Percentiles rank a stretch among this genome's conserved stretches.
phyloP scores from a whole-genome alignment of 2,888 invertebrate genomes.

The Pyrrhia umbra region DNA sequence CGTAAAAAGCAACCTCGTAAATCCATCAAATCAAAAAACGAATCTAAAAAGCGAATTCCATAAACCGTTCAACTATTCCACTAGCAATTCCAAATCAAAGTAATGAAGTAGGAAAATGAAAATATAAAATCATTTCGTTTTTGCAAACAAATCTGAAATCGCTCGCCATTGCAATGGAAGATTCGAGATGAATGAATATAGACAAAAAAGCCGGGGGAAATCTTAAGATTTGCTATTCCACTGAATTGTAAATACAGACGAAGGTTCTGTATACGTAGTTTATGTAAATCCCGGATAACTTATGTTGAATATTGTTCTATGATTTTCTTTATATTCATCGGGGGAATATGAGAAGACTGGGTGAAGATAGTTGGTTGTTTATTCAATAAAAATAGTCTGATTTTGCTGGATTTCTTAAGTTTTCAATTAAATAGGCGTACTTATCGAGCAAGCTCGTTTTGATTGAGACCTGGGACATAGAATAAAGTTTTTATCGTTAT shows the following conservation, averaged over 20 bases:
- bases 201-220: constrained; percentile 68
- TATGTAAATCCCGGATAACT: constrained; percentile 57
- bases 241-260: constrained; percentile 57
- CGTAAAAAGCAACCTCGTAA: constrained; percentile 14
- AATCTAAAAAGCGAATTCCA: constrained; percentile 27
- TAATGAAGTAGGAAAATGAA: constrained; percentile 69
- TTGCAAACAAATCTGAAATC: constrained; percentile 70
- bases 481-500: too few relatives aligned
- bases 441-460: too few relatives aligned
- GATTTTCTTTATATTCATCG: constrained; percentile 52
- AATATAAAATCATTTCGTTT: constrained; percentile 69
- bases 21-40: constrained; percentile 36
- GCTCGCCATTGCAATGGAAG: constrained; percentile 65
- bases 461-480: too few relatives aligned
- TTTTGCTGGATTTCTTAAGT: too few relatives aligned
- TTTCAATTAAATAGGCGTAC: too few relatives aligned
- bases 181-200: constrained; percentile 67
- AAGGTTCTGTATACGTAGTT: constrained; percentile 60
- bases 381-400: too few relatives aligned
- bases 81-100: constrained; percentile 56
- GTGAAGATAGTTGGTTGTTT: too few relatives aligned
- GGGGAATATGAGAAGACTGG: constrained; percentile 7
- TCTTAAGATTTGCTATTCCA: constrained; percentile 61
- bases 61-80: constrained; percentile 45
- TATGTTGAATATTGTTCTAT: constrained; percentile 52